Base-by-base conservation (phyloP, 2,113 vertebrate species). In the Galbula dea region DNA sequence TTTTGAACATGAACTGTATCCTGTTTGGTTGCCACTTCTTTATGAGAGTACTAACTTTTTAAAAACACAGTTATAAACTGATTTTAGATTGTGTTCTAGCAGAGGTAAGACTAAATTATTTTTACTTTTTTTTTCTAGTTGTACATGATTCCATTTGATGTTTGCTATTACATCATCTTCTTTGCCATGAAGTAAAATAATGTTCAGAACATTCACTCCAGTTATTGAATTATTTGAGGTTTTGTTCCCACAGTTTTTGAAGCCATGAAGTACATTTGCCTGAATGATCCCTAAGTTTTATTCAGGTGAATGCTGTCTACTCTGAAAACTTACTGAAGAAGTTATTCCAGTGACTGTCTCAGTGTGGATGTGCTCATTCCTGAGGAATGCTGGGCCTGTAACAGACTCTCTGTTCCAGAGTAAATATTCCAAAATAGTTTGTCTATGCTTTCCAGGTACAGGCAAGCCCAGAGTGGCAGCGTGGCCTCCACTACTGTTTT, bases 371-470 rank as follows among this genome's bases (percentile, higher is more conserved):
- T 86, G 75, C 81, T 89, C 71, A 93, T 82, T 66, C 76, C 36
- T 72, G 58, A 82, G 63, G 82, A 89, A 89, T 89, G 82, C 71
- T 49, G 69, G 30, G 46, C 39, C 76, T 82, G 69, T 89, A 48
- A 71, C n/a, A 59, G 57, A 23, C 14, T 59, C 5, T 48, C 39
- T 81, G 32, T 82, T 89, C 86, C 86, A 89, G 65, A 77, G 41
- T 82, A 82, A 82, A 93, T 89, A 82, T 34, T 81, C 39, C 58
- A 66, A 27, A 72, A 54, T 59, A 82, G 46, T 72, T 82, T 66
- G 59, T 76, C 82, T 86, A 3, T 76, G 71, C 91, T 93, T 86
- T 89, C 86, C 82, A 93, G 91, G 76, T 76, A 37, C 12, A 49
- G 36, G 55, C 41, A 77, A 82, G 71, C 58, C 58, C 65, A 72